Conservation (phyloP, 1,140 invertebrate genomes). For the Dendrolimus punctatus region DNA sequence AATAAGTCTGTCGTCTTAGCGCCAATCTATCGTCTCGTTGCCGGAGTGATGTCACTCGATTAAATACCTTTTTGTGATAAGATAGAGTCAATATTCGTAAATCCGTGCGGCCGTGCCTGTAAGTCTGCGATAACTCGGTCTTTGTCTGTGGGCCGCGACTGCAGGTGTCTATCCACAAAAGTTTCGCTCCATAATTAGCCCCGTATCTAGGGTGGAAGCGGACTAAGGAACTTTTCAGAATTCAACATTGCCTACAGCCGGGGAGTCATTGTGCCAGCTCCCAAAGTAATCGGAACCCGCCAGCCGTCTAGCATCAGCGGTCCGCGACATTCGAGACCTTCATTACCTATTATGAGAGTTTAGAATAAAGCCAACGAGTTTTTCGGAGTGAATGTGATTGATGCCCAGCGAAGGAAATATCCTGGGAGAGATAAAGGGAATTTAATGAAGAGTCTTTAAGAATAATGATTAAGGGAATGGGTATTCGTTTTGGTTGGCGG, state of each 20-base stretch:
- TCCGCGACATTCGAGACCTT: conserved; percentile 62
- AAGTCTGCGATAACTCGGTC: conserved; percentile 61
- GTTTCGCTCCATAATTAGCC: conserved; percentile 63
- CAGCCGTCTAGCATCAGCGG: conserved; percentile 28
- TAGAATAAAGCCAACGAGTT: conserved; percentile 71
- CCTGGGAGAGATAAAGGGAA: conserved; percentile 70
- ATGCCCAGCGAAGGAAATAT: conserved; percentile 67
- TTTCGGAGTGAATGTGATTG: conserved; percentile 70
- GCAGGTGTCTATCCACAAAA: conserved; percentile 70
- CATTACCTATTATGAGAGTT: conserved; percentile 72
- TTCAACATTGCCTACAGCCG: conserved; percentile 58
- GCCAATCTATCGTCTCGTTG: conserved; percentile 31
- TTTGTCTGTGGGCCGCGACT: conserved; percentile 56
- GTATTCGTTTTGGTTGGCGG: conserved; percentile 64
- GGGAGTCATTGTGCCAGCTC: conserved; percentile 58
- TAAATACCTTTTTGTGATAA: conserved; percentile 20
- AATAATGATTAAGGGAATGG: conserved; percentile 71
- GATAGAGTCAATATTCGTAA: conserved; percentile 33
- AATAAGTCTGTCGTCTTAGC: conserved; percentile 37
- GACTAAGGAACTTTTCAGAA: conserved; percentile 65
- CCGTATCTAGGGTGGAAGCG: conserved; percentile 60
- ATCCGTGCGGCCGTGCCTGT: conserved; percentile 27
- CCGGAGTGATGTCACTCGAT: conserved; percentile 15
- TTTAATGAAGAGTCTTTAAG: conserved; percentile 71
- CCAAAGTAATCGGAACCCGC: conserved; percentile 65